A percentile compares a stretch with the other conserved stretches of the same genome.
Evolutionary conservation across 2,113 vertebrate species (phyloP).

Genomic region (Ptychochromis oligacanthus): DNA sequence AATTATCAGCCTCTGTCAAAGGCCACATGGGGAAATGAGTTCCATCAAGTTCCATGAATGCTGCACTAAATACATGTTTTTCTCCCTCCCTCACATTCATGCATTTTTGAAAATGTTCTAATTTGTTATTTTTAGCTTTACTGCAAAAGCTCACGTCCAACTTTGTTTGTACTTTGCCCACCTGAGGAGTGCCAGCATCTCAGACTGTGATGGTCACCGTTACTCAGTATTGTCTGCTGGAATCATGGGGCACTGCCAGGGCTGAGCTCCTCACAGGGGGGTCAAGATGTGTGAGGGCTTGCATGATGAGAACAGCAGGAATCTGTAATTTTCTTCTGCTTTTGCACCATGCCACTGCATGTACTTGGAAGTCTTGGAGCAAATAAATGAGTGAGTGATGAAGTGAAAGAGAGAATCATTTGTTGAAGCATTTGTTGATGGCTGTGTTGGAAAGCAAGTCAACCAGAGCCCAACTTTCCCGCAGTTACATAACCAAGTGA

Average conservation of each 20-base stretch:
- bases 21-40: neutral
- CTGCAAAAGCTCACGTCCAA: neutral
- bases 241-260: conserved; percentile 8
- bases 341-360: neutral
- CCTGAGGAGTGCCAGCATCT: neutral
- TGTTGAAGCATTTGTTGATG: neutral
- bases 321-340: conserved; percentile 15
- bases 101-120: neutral
- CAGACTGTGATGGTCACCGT: conserved; percentile 17
- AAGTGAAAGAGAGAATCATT: conserved; percentile 20
- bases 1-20: conserved; percentile 5
- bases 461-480: neutral
- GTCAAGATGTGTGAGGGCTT: conserved; percentile 37
- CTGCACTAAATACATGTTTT: neutral
- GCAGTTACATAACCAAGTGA: neutral
- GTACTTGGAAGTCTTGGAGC: conserved; percentile 2
- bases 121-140: neutral
- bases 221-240: conserved; percentile 7
- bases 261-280: conserved; percentile 26
- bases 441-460: conserved; percentile 24
- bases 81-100: neutral
- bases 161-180: neutral
- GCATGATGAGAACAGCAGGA: conserved; percentile 46
- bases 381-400: neutral
- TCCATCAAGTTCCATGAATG: neutral